Conservation (phyloP, 2,113 vertebrate species). For the Apodemus sylvaticus region DNA sequence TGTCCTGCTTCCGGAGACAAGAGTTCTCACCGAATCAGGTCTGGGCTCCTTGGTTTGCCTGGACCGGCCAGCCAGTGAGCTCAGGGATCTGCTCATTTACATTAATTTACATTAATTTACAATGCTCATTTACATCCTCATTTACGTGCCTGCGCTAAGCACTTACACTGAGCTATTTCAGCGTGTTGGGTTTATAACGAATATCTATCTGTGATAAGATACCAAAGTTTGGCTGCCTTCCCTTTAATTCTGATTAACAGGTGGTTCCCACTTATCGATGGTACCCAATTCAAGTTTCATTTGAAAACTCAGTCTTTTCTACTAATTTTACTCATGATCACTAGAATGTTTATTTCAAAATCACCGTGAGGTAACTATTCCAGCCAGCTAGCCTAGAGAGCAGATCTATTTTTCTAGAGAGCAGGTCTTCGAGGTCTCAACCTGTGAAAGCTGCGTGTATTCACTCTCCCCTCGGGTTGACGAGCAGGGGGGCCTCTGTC, state of each 20-base stretch:
- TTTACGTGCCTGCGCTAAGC: neutral
- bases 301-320: neutral
- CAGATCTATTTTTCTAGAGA: neutral
- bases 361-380: neutral
- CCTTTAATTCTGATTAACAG: neutral
- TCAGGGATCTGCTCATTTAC: neutral
- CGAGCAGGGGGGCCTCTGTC: neutral
- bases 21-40: neutral
- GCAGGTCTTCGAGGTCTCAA: neutral
- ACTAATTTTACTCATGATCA: neutral
- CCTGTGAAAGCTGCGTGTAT: too few species aligned
- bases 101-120: too few species aligned
- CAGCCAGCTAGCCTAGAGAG: neutral
- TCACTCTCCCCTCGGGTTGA: neutral
- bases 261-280: neutral
- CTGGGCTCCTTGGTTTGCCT: neutral
- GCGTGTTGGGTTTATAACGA: neutral
- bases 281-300: neutral
- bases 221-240: neutral
- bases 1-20: neutral
- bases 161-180: neutral
- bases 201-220: neutral
- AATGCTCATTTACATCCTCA: too few species aligned
- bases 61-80: neutral
- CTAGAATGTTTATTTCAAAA: neutral